phyloP scores from a whole-genome alignment of 1,140 invertebrate genomes.

The Drosophila eugracilis region DNA sequence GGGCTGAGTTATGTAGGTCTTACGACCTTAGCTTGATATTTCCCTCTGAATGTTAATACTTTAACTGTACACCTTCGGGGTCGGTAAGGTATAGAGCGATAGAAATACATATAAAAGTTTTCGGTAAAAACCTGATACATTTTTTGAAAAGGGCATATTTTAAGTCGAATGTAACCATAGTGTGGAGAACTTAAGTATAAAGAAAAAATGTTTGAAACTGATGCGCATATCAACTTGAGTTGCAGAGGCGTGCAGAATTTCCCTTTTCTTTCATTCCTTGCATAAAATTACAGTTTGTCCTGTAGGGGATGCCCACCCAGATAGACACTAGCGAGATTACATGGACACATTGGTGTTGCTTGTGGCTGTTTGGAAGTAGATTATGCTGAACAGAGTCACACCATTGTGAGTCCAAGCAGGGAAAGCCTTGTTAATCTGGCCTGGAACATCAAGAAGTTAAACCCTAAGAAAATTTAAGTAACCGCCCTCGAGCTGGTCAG shows the following conservation, averaged over 20 bases:
- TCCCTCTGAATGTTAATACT: too few species aligned
- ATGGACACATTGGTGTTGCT: conserved; percentile 73
- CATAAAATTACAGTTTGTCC: conserved; percentile 80
- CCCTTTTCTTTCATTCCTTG: too few species aligned
- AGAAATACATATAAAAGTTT: too few species aligned
- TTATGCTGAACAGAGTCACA: conserved; percentile 69
- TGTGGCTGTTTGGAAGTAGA: conserved; percentile 77
- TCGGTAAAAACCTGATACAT: too few species aligned
- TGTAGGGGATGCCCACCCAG: conserved; percentile 28
- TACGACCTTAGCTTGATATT: too few species aligned
- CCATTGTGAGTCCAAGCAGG: conserved; percentile 47
- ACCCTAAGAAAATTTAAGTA: conserved; percentile 72
- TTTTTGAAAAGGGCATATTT: too few species aligned
- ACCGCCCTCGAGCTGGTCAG: conserved; percentile 23
- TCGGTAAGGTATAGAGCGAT: too few species aligned
- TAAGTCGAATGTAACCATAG: too few species aligned
- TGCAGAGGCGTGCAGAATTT: conserved; percentile 57
- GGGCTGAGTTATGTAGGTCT: too few species aligned
- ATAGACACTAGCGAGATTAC: conserved; percentile 51
- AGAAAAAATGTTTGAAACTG: conserved; percentile 50
- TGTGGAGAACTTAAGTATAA: background rate
- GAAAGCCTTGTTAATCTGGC: conserved; percentile 55
- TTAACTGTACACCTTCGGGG: too few species aligned
- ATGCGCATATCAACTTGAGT: conserved; percentile 58
- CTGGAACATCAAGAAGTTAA: conserved; percentile 72